phyloP scores from a whole-genome alignment of 2,113 vertebrate species.

The Xerus inauris region DNA sequence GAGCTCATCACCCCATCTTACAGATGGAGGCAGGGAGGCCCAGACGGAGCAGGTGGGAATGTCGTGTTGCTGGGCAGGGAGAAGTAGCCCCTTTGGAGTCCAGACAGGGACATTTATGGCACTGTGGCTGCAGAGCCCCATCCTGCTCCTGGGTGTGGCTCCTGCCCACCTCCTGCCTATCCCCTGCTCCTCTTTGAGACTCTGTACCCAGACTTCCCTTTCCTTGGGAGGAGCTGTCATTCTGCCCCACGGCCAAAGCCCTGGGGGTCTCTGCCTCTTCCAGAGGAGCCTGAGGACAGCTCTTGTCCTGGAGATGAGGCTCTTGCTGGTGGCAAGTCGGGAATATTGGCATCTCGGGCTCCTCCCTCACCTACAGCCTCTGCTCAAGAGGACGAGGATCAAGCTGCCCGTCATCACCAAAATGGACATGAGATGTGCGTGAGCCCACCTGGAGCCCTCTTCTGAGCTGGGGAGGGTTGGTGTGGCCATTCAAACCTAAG shows the following conservation, averaged over 20 bases:
- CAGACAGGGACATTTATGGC: neutral
- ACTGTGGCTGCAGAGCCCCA: neutral
- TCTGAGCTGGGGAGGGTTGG: neutral
- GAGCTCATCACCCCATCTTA: neutral
- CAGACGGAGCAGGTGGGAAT: accelerated
- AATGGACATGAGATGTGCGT: accelerated
- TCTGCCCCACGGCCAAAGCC: neutral
- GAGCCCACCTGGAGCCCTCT: neutral
- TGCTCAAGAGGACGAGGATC: neutral
- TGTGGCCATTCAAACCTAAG: neutral
- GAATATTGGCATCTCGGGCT: neutral
- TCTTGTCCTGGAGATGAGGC: neutral
- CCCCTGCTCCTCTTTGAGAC: neutral
- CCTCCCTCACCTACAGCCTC: neutral
- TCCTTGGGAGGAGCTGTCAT: neutral
- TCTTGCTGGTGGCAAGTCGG: neutral
- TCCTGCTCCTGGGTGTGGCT: too few relatives aligned
- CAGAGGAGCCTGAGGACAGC: neutral
- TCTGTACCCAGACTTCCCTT: neutral
- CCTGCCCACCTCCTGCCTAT: neutral
- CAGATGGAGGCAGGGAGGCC: neutral
- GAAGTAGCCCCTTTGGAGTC: neutral
- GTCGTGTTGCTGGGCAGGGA: neutral
- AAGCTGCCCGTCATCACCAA: neutral
- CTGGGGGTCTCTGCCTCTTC: neutral